Percentiles rank a stretch among this genome's conserved stretches.
These are phyloP conservation scores for Drosophila leonis DNA, from an alignment of 2,888 invertebrate species.

Conservation along the genomic window DNA sequence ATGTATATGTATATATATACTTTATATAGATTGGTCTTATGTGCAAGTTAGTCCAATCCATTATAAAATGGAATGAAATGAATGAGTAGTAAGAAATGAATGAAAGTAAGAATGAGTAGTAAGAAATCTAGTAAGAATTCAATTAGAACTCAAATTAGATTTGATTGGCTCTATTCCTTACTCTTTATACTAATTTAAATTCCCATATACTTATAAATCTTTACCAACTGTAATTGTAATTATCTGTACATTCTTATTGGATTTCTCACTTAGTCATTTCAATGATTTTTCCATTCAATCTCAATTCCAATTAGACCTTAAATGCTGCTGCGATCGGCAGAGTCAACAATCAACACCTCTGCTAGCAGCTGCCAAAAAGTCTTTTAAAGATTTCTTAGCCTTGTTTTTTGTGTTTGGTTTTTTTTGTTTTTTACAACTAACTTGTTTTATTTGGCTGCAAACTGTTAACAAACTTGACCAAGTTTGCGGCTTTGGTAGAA, in stretches of 20 bases:
- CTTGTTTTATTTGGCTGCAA: conserved; percentile 13
- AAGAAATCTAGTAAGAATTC: too few species aligned
- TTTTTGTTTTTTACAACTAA: conserved; percentile 4
- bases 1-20: too few species aligned
- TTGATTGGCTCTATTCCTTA: too few species aligned
- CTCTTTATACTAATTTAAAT: too few species aligned
- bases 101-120: too few species aligned
- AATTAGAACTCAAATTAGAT: too few species aligned
- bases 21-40: too few species aligned
- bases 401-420: not conserved
- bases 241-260: not conserved
- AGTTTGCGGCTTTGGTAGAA: conserved; percentile 4
- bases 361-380: not conserved
- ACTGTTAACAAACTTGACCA: conserved; percentile 31
- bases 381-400: not conserved
- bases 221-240: not conserved
- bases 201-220: not conserved
- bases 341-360: not conserved
- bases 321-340: not conserved
- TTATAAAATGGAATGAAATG: too few species aligned
- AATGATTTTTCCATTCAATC: not conserved
- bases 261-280: not conserved
- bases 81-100: too few species aligned
- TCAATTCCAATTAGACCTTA: not conserved
- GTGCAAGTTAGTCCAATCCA: too few species aligned